Percentiles rank a stretch among this genome's conserved stretches.
These are phyloP conservation scores for Anthonomus grandis DNA, from an alignment of 1,140 invertebrate species.

Conservation along the genomic window DNA sequence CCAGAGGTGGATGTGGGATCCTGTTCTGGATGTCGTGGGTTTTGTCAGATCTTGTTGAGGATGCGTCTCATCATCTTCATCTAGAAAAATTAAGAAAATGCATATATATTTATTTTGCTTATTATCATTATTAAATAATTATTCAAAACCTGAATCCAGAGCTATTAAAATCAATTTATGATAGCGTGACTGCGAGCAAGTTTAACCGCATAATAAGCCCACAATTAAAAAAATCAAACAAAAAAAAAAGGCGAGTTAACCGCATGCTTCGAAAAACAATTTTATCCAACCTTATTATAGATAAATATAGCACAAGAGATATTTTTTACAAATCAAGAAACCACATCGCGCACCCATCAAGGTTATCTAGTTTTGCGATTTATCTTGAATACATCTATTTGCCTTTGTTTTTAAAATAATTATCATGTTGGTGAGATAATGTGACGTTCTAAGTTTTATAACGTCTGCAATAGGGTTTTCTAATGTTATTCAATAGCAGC, in stretches of 20 bases:
- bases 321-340: constrained; percentile 1
- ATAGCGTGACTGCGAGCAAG: neutral
- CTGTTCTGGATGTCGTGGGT: constrained; percentile 38
- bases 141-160: too few relatives aligned
- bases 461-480: too few relatives aligned
- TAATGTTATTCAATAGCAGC: too few relatives aligned
- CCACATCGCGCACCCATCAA: constrained; percentile 7
- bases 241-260: neutral
- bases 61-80: constrained; percentile 55
- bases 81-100: constrained; percentile 44
- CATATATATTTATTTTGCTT: too few relatives aligned
- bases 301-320: constrained; percentile 2
- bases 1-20: constrained; percentile 95
- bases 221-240: neutral
- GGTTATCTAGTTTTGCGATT: constrained; percentile 17
- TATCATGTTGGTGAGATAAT: too few relatives aligned
- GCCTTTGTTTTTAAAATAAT: constrained; percentile 18
- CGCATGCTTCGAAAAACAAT: neutral
- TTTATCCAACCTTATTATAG: constrained; percentile 5
- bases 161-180: neutral
- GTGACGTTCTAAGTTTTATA: too few relatives aligned
- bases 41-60: constrained; percentile 31
- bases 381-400: constrained; percentile 13
- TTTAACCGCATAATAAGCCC: neutral
- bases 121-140: too few relatives aligned